Evolutionary conservation across 2,888 invertebrate species (phyloP).

Genomic region (Masnerella sp.): DNA sequence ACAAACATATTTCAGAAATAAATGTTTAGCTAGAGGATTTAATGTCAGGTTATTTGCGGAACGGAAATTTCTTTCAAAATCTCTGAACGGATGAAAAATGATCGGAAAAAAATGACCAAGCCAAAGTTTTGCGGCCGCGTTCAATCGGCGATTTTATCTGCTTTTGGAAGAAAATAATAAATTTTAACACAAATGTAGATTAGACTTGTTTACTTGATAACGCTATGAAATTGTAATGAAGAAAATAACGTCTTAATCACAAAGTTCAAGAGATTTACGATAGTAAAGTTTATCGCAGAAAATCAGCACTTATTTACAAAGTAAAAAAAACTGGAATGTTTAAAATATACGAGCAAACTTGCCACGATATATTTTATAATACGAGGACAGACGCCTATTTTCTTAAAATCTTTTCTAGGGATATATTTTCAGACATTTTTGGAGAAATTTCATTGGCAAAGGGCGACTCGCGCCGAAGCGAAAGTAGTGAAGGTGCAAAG

Average conservation of each 20-base stretch:
- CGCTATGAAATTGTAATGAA: slow-evolving; percentile 42
- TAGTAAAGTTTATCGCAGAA: slow-evolving; percentile 37
- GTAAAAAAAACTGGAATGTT: slow-evolving; percentile 9
- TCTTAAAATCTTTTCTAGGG: slow-evolving; percentile 35
- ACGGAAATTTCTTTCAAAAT: slow-evolving; percentile 48
- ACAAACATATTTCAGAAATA: slow-evolving; percentile 23
- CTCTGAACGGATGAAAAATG: slow-evolving; percentile 24
- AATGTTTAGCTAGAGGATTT: slow-evolving; percentile 18
- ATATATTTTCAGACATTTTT: slow-evolving; percentile 50
- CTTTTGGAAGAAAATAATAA: slow-evolving; percentile 48
- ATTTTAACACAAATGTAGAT: slow-evolving; percentile 46
- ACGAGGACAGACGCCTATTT: slow-evolving; percentile 20
- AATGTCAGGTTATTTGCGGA: neutral
- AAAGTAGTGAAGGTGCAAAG: slow-evolving; percentile 13
- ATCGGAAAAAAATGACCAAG: slow-evolving; percentile 10
- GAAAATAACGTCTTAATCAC: slow-evolving; percentile 46
- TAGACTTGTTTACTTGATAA: slow-evolving; percentile 50
- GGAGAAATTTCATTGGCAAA: slow-evolving; percentile 44
- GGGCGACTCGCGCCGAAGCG: neutral
- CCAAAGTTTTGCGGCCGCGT: slow-evolving; percentile 6
- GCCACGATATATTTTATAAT: slow-evolving; percentile 37
- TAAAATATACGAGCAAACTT: slow-evolving; percentile 3
- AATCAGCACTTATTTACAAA: slow-evolving; percentile 34
- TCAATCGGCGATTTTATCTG: slow-evolving; percentile 37
- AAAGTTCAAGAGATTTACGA: slow-evolving; percentile 53